Base-by-base conservation (phyloP, 1,140 invertebrate genomes). In the Lepidotrigona ventralis region DNA sequence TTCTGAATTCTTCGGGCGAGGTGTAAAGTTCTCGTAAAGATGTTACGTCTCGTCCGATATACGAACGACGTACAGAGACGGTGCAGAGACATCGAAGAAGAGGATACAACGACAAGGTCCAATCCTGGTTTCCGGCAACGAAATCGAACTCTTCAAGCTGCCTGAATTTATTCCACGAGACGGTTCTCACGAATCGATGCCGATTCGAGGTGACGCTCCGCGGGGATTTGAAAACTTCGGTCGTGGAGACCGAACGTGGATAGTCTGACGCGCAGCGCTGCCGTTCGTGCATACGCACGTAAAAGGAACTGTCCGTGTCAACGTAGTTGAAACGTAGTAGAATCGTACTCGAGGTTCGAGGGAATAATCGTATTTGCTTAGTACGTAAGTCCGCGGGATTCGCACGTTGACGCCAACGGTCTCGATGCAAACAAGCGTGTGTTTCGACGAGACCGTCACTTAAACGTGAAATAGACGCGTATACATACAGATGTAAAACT, bases 91-190 rank as follows among this genome's bases (percentile, higher is more conserved):
- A 84, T 87, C 85, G 85, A 87, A 84, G 60, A 56, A 69, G 26
- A 29, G 19, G 29, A 54, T 83, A 86, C 85, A 84, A 86, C 86
- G 85, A 87, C 51, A 54, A 68, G 33, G 54, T 68, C 64, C 63
- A 53, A 39, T 58, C 58, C 68, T 60, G 83, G 73, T 60, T 69
- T 70, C 68, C 66, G 39, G 46, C 81, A 84, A 86, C 81, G 72
- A 78, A 70, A 68, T 54, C 53, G 46, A 75, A 39, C 33, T 46
- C 23, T 51, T 19, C 63, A 29, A 53, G 56, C 46, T 72, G 19
- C 51, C 56, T 69, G 21, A 15, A 39, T 70, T 26, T 54, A 19
- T 72, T 29, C n/a, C n/a, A 9, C 11, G 71, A 29, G 29, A 72
- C 39, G 29, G 19, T 54, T 29, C 3, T 29, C 14, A 29, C 71